Conservation (phyloP, 2,797 vertebrate genomes). For the Danio kyathit region DNA sequence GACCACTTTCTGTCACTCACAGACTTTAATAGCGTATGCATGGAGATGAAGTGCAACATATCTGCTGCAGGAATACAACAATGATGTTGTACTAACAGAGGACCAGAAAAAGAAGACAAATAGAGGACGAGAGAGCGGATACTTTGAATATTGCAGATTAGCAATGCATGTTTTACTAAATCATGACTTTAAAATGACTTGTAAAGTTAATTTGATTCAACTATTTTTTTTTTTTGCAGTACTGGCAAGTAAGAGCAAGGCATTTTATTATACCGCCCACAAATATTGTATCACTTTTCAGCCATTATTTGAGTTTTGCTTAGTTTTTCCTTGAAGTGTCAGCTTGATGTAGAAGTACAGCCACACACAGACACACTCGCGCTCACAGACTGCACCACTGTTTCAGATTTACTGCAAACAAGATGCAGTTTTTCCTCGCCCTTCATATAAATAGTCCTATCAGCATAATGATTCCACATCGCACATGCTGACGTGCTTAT, state of each 20-base stretch:
- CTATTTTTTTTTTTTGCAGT: too few species aligned
- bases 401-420: constrained; percentile 48
- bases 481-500: constrained; percentile 44
- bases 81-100: constrained; percentile 10
- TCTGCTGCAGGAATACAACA: constrained; percentile 19
- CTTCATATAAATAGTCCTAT: constrained; percentile 49
- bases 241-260: neutral
- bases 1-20: constrained; percentile 9
- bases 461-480: constrained; percentile 48
- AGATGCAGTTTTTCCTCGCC: constrained; percentile 40
- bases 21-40: constrained; percentile 1
- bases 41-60: constrained; percentile 11
- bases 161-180: neutral
- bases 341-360: constrained; percentile 4
- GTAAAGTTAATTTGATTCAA: too few species aligned
- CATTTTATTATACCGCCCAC: neutral
- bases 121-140: neutral
- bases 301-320: constrained; percentile 61
- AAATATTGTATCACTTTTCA: neutral
- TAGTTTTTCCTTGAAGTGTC: constrained; percentile 55
- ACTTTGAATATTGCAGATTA: neutral
- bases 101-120: neutral
- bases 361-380: constrained; percentile 62
- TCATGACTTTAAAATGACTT: neutral
- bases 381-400: constrained; percentile 36